These are phyloP conservation scores for Cryptocheilus praepositus DNA, from an alignment of 2,888 invertebrate species.

Conservation along the genomic window DNA sequence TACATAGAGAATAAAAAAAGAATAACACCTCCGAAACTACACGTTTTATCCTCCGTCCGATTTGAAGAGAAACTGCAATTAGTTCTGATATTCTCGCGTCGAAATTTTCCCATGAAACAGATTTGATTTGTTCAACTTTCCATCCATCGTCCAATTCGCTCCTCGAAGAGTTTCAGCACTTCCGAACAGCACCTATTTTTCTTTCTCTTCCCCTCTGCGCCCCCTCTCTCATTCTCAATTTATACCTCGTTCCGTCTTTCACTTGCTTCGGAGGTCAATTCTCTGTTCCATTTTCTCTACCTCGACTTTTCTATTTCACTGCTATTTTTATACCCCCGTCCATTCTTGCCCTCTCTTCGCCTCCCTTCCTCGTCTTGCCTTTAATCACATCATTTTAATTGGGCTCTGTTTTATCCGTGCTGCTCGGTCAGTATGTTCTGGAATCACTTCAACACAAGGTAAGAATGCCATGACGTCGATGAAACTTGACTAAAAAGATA, in stretches of 20 bases:
- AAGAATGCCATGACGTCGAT: constrained; percentile 78
- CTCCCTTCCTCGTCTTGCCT: constrained; percentile 50
- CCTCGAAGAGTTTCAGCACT: not conserved
- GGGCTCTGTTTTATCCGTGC: constrained; percentile 84
- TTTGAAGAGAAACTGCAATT: not conserved
- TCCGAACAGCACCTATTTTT: not conserved
- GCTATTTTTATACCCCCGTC: not conserved
- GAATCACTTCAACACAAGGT: constrained; percentile 99
- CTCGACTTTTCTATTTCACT: constrained; percentile 14
- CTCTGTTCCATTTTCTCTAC: constrained; percentile 14
- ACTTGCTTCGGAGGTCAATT: not conserved
- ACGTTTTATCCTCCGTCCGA: constrained; percentile 14
- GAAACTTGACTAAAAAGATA: constrained; percentile 40
- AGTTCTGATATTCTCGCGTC: constrained; percentile 22
- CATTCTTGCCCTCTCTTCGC: constrained; percentile 42
- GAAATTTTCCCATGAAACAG: constrained; percentile 29
- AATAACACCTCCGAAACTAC: constrained; percentile 21
- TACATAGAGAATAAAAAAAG: too few species aligned
- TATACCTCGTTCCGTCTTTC: constrained; percentile 6
- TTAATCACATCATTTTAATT: constrained; percentile 73
- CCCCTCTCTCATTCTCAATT: not conserved
- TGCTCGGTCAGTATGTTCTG: constrained; percentile 95
- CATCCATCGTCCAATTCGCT: not conserved
- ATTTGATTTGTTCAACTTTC: constrained; percentile 26
- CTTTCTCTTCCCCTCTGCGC: not conserved